Evolutionary conservation across 2,888 invertebrate species (phyloP).

Genomic region (Branchellion lobata): DNA sequence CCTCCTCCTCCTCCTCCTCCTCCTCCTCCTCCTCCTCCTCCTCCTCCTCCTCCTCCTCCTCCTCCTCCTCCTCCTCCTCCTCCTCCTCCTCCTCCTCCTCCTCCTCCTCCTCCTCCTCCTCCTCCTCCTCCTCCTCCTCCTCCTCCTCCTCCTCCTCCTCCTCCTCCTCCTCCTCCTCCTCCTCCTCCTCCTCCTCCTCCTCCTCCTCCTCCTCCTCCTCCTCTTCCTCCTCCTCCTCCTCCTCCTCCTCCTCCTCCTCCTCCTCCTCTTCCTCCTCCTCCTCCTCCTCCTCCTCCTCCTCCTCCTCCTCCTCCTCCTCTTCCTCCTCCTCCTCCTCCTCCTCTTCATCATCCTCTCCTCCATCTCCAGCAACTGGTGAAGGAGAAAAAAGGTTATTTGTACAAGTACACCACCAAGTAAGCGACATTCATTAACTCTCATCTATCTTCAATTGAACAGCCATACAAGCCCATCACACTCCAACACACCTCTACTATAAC

Average conservation of each 20-base stretch:
- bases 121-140: no score
- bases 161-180: neutral
- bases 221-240: neutral
- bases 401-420: conserved; percentile 28
- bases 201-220: neutral
- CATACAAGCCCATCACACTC: neutral
- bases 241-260: neutral
- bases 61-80: no score
- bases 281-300: neutral
- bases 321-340: neutral
- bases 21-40: no score
- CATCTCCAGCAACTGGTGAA: conserved; percentile 21
- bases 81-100: no score
- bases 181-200: neutral
- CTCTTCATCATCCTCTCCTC: neutral
- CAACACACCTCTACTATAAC: neutral
- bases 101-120: no score
- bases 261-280: neutral
- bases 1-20: no score
- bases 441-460: neutral
- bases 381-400: conserved; percentile 36
- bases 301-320: neutral
- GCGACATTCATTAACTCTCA: neutral
- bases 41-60: no score
- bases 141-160: neutral